Conservation (phyloP, 1,140 invertebrate species). For the Glomeris maerens region DNA sequence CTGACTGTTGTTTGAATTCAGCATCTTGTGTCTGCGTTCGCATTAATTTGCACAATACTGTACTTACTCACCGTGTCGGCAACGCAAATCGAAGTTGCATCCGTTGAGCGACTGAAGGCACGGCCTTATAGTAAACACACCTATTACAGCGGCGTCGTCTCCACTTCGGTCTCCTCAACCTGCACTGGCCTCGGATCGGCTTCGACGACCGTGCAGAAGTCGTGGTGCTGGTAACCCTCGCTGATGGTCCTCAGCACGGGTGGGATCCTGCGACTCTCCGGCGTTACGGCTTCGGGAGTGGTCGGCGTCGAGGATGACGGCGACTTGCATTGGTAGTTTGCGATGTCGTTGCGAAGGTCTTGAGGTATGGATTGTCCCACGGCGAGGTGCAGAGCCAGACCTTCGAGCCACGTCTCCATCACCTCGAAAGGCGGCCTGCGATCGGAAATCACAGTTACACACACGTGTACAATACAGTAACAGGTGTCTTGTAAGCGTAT, state of each 20-base stretch:
- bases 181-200: background rate
- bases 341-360: slow-evolving; percentile 57
- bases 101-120: no score
- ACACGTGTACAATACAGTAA: background rate
- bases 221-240: slow-evolving; percentile 24
- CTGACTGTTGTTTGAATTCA: background rate
- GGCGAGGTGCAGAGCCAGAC: slow-evolving; percentile 52
- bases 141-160: slow-evolving; percentile 9
- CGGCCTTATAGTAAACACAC: no score
- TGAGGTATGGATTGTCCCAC: slow-evolving; percentile 44
- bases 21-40: no score
- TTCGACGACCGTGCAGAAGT: slow-evolving; percentile 6
- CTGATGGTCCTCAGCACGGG: slow-evolving; percentile 33
- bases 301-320: slow-evolving; percentile 39
- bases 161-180: background rate
- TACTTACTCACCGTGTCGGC: no score
- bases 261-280: slow-evolving; percentile 22
- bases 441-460: slow-evolving; percentile 11
- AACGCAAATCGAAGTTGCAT: no score
- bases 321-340: slow-evolving; percentile 40
- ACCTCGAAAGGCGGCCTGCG: slow-evolving; percentile 71
- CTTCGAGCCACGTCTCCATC: slow-evolving; percentile 67
- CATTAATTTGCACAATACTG: no score
- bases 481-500: background rate
- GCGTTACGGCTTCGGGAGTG: slow-evolving; percentile 38